Evolutionary conservation across 1,140 invertebrate genomes (phyloP), one percentile per base, ranked within the genome.

Genomic region (Eumaeus atala): DNA sequence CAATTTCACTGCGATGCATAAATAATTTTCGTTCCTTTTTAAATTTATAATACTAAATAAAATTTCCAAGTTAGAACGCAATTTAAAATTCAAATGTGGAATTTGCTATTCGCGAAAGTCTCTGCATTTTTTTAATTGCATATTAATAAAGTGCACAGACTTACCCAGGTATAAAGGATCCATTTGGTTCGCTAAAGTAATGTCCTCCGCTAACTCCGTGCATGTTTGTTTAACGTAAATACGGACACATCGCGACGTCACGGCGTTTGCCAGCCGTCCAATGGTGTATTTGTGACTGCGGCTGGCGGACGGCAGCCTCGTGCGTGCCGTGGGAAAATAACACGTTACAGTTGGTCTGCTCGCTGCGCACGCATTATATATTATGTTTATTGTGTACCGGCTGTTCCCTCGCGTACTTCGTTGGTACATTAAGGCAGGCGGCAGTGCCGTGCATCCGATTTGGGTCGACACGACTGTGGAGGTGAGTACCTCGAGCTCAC

Each of bases 101-200:
- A 28, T 28, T 28, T 28, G 2, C 21, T 28, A 28, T n/a, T n/a
- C n/a, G n/a, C 21, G 21, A 28, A 28, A 28, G 21, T 3, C 2
- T 28, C 21, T 28, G 21, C 21, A 6, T 28, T 28, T 28, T 28
- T 28, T 28, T 28, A 3, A 28, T 28, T 28, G 2, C 2, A 3
- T 28, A 3, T 28, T 28, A 28, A 28, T 28, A 28, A 28, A 28
- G 21, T 28, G 21, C 21, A 28, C 21, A 14, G 36, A 51, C 40
- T 84, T 74, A 89, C 88, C 88, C 88, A 0, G 88, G 88, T 64
- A 89, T 88, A 61, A 87, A 85, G 35, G 77, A 83, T 61, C 85
- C 88, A 57, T 84, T 82, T 11, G 74, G 76, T 64, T 87, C 77
- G 33, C 77, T 75, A 40, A 84, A 67, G 68, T 88, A 88, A 51